Evolutionary conservation across 2,797 vertebrate species (phyloP).

Genomic region (Parotocinclus haroldoi): DNA sequence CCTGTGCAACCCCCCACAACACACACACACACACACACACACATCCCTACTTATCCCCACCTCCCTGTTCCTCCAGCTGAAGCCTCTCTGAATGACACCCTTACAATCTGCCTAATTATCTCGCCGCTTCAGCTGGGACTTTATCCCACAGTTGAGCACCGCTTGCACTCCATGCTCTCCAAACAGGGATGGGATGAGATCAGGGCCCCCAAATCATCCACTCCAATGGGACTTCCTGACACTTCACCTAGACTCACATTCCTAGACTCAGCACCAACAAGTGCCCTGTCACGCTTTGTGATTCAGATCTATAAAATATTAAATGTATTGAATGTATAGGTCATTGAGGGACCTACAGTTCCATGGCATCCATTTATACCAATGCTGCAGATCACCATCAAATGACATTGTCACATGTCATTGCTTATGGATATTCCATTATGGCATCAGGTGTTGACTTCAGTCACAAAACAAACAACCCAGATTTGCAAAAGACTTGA

Average conservation of each 20-base stretch:
- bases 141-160: conserved; percentile 51
- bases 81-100: conserved; percentile 77
- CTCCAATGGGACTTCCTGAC: conserved; percentile 66
- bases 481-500: neutral
- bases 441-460: neutral
- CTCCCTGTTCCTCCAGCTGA: conserved; percentile 72
- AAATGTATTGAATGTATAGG: too few relatives aligned
- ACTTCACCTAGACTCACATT: conserved; percentile 60
- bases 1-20: conserved; percentile 38
- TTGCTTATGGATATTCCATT: neutral
- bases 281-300: conserved; percentile 49
- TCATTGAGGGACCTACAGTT: too few relatives aligned
- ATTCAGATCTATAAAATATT: too few relatives aligned
- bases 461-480: neutral
- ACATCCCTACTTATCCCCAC: conserved; percentile 55
- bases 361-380: too few relatives aligned
- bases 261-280: conserved; percentile 61
- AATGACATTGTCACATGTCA: neutral
- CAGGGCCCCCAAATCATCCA: conserved; percentile 48
- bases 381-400: too few relatives aligned
- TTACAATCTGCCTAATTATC: conserved; percentile 83
- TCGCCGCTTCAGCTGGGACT: conserved; percentile 59
- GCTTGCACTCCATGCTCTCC: conserved; percentile 49
- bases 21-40: conserved; percentile 48
- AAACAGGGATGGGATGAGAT: conserved; percentile 52